These are phyloP conservation scores for Lagenorhynchus albirostris DNA, from an alignment of 2,113 vertebrate genomes.

Conservation along the genomic window DNA sequence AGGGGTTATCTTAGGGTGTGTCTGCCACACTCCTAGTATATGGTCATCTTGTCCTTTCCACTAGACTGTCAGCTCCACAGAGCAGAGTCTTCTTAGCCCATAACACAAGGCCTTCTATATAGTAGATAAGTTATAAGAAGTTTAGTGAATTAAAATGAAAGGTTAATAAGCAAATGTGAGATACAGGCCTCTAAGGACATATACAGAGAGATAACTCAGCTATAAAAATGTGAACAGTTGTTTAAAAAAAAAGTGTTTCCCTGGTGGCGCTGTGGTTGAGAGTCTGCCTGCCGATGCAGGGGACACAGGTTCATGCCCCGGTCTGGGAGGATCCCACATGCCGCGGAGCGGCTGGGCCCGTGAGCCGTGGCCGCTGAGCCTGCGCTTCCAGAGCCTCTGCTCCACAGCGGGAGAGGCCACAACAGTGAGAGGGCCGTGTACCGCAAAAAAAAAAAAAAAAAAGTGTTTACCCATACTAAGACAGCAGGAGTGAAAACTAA, in stretches of 20 bases:
- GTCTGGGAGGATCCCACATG: no score
- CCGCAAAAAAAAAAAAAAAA: background rate
- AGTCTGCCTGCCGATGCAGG: no score
- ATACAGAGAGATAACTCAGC: background rate
- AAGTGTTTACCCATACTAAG: background rate
- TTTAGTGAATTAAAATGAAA: background rate
- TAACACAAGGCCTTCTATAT: background rate
- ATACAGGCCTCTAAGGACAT: background rate
- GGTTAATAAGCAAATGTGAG: no score
- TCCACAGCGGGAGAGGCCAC: no score
- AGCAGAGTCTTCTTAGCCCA: background rate
- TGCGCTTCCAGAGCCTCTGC: no score
- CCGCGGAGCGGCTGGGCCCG: no score
- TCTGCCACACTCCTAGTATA: background rate
- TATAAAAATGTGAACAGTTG: background rate
- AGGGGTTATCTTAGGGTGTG: background rate
- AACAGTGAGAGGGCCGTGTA: no score
- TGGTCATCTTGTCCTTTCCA: no score
- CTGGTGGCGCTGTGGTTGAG: no score
- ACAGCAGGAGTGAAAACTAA: background rate
- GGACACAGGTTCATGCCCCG: no score
- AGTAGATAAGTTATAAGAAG: background rate
- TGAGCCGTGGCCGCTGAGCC: no score
- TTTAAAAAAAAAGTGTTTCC: background rate
- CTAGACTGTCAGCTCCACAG: background rate